Evolutionary conservation across 1,140 invertebrate species (phyloP), one percentile per base, ranked within the genome.

Genomic region (Pogonomyrmex barbatus): DNA sequence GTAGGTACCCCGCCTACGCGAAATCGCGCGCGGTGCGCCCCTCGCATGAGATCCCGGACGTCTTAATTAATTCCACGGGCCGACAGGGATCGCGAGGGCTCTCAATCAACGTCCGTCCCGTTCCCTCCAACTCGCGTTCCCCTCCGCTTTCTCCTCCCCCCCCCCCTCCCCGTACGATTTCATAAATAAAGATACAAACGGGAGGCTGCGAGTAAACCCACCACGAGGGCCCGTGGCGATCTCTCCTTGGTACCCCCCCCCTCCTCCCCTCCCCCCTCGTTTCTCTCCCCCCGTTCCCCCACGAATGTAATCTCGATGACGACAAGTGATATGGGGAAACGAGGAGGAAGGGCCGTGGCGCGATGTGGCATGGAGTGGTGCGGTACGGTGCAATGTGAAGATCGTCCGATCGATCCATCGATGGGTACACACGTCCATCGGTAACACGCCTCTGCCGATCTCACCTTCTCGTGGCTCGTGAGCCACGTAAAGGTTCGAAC

Each of bases 381-480:
- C 36, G 4, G 24, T 54, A 50, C 17, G 42, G 65, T 60, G 10
- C 17, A 24, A n/a, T n/a, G 12, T 30, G 42, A n/a, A 78, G 71
- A 85, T 78, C 75, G 71, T 65, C 45, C 73, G 71, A 76, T 83
- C 79, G 68, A 83, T 83, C 79, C 54, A 75, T 83, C 68, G 79
- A 79, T 85, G 75, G 73, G 14, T 78, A 79, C 83, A 58, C 67
- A 78, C 83, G 73, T 85, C 88, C 88, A 89, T 90, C 90, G 86
- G 82, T 89, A 90, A 87, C 85, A 89, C 91, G 88, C 90, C 90
- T 91, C 88, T 87, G 33, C 89, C 87, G 90, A 92, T 93, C 63
- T 68, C 91, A 76, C 75, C 70, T 47, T 14, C 65, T 88, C 86
- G 75, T 90, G 83, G 76, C 88, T 62, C 65, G 58, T 63, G 85